These are phyloP conservation scores for Mythimna vitellina DNA, from an alignment of 2,888 invertebrate genomes.

Conservation along the genomic window DNA sequence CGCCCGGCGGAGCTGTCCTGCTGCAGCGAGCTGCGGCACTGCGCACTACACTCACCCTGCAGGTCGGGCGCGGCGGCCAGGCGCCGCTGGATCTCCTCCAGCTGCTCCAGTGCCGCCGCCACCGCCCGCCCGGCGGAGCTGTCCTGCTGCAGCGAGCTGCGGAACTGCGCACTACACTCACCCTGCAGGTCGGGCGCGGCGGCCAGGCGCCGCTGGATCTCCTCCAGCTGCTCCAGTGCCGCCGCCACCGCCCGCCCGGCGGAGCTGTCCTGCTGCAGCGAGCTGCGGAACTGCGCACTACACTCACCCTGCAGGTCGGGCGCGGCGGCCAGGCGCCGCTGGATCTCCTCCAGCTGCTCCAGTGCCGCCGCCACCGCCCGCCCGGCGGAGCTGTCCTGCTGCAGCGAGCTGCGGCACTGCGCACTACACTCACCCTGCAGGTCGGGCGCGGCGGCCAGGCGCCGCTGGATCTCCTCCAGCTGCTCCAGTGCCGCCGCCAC, in stretches of 20 bases:
- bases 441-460: slow-evolving; percentile 86
- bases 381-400: too few relatives aligned
- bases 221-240: too few relatives aligned
- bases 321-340: neutral
- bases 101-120: too few relatives aligned
- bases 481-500: neutral
- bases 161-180: neutral
- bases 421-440: slow-evolving; percentile 69
- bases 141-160: too few relatives aligned
- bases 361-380: neutral
- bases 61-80: neutral
- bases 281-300: too few relatives aligned
- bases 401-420: neutral
- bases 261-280: too few relatives aligned
- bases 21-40: neutral
- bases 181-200: slow-evolving; percentile 4
- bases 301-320: neutral
- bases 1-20: too few relatives aligned
- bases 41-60: neutral
- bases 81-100: too few relatives aligned
- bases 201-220: neutral
- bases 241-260: too few relatives aligned
- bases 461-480: slow-evolving; percentile 86
- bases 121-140: too few relatives aligned
- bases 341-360: slow-evolving; percentile 2